Base-by-base conservation (phyloP, 2,888 invertebrate species). In the Ichneumoninae sp. region DNA sequence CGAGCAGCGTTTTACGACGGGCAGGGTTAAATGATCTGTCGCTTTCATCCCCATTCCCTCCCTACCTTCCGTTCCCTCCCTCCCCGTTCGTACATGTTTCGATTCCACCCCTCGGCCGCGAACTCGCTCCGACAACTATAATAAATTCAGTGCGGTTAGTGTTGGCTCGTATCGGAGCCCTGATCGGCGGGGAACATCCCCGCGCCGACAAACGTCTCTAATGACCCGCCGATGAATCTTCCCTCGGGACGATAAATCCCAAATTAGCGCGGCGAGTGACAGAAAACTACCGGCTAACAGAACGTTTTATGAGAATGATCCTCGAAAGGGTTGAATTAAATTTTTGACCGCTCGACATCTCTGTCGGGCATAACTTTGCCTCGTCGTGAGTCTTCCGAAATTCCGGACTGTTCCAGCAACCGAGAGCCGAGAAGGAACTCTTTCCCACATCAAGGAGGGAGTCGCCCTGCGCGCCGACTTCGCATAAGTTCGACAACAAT, bases 1-100 rank as follows among this genome's bases (percentile, higher is more conserved):
- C 44, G 66, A 50, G 78, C 82, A 78, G 70, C 50, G 57, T 90
- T 91, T 92, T 92, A 92, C 91, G 92, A 91, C 87, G 82, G 79
- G 89, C 88, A 80, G 89, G 89, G 91, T 90, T 91, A 91, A 91
- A 91, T 91, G 91, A 91, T 91, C 91, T 91, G 91, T 91, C 90
- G 90, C 89, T 89, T 90, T 91, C 89, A 86, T 87, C 87, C 85
- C 87, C 75, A 63, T 69, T 70, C 68, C 36, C 70, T 70, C 54
- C 44, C 44, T 73, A 40, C 60, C 44, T 44, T 50, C 65, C 63
- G 26, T 68, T 69, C 80, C 77, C 71, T 71, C 70, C 79, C 60
- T 70, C 47, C 36, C 22, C 26, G 65, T 44, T 50, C 54, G 22
- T 54, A 19, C 40, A 73, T 63, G 33, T 26, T 30, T 16, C 57